Evolutionary conservation across 2,113 vertebrate species (phyloP).

Genomic region (Engystomops pustulosus): DNA sequence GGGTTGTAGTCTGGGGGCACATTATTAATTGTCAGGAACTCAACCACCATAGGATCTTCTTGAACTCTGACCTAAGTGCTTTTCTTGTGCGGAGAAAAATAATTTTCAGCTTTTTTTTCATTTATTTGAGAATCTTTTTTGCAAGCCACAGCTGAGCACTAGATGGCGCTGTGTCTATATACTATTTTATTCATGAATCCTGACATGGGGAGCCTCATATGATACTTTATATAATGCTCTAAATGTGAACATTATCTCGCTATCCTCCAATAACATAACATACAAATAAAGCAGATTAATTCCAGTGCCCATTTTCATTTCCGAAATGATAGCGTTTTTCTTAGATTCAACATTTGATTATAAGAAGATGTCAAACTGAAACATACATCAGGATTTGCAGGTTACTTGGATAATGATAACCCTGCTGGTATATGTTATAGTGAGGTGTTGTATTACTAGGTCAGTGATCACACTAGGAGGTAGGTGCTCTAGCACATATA

Average conservation of each 20-base stretch:
- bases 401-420: neutral
- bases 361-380: too few relatives aligned
- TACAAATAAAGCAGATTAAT: neutral
- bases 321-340: neutral
- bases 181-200: neutral
- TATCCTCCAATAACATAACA: neutral
- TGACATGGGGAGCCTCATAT: neutral
- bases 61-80: too few relatives aligned
- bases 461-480: neutral
- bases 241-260: conserved; percentile 2
- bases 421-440: neutral
- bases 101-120: neutral
- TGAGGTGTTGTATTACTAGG: neutral
- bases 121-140: neutral
- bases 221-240: neutral
- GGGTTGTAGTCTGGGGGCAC: too few relatives aligned
- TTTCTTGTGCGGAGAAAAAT: too few relatives aligned
- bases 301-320: neutral
- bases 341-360: neutral
- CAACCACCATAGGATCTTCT: too few relatives aligned
- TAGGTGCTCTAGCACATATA: neutral
- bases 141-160: neutral
- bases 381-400: too few relatives aligned
- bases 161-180: conserved; percentile 45
- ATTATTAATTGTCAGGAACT: too few relatives aligned